Base-by-base conservation (phyloP, 2,888 invertebrate genomes). In the Fragum whitleyi region DNA sequence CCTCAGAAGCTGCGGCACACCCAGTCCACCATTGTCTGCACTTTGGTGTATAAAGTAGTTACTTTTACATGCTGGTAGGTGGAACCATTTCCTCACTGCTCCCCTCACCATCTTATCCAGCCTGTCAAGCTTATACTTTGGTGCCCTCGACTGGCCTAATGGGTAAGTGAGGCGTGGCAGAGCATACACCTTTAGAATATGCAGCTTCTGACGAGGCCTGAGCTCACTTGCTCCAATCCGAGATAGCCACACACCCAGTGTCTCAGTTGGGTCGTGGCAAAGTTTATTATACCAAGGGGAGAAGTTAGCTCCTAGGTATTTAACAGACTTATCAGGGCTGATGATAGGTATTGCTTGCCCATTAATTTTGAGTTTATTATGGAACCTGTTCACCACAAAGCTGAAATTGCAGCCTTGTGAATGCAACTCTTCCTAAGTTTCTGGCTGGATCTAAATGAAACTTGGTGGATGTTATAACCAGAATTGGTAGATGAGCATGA, bases 141-240 rank as follows among this genome's bases (percentile, higher is more conserved):
- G 62, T n/a, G 47, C 53, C 14, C 61, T 21, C 21, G 61, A 59
- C 62, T 68, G 71, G 9, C 32, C 23, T 6, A 81, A 26, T 14
- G 74, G 59, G 47, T 55, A 81, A 0, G 14, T 28, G 16, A 77
- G 42, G 1, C 73, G 59, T 2, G 57, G 59, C n/a, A 77, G 57
- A 14, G 77, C 81, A 51, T 81, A 77, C 2, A 47, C 53, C 16
- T 74, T 39, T 0, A 81, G 77, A 2, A 77, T 39, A 3, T 51
- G 59, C 19, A 81, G 14, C 26, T 72, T 81, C 32, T 81, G 77
- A 28, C 77, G 39, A 1, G 81, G 81, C 59, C 68, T 77, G 0
- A 81, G 51, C 0, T 16, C 7, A 0, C 72, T 21, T 14, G 21
- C 23, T 11, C 67, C 69, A 26, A 57, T 57, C 5, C 3, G 3